Conservation (phyloP, 2,113 vertebrate species). For the Chrysemys picta region DNA sequence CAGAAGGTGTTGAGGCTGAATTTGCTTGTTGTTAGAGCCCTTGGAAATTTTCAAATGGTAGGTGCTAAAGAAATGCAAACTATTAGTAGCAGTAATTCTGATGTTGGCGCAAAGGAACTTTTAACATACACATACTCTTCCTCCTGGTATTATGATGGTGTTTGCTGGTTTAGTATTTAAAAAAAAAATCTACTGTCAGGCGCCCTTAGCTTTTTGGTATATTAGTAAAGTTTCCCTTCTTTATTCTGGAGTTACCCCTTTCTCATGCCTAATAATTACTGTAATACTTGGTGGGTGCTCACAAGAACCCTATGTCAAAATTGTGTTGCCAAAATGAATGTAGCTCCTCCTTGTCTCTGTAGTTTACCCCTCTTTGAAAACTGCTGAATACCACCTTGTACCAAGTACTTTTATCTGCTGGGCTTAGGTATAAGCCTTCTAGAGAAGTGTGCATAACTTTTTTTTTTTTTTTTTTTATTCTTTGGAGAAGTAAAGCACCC, state of each 20-base stretch:
- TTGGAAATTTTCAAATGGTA: background rate
- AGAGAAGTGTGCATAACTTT: background rate
- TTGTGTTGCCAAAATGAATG: accelerated
- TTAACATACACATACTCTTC: background rate
- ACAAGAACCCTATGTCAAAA: background rate
- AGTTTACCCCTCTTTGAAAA: background rate
- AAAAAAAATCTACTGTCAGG: background rate
- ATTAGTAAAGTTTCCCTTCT: background rate
- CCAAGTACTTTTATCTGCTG: background rate
- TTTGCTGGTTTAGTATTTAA: background rate
- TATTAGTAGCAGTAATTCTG: background rate
- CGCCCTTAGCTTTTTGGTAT: background rate
- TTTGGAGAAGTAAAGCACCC: background rate
- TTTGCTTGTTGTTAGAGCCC: background rate
- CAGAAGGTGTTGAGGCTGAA: background rate
- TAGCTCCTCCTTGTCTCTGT: background rate
- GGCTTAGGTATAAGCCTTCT: background rate
- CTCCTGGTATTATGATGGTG: accelerated
- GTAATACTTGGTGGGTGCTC: background rate
- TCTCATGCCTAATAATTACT: background rate
- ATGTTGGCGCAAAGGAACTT: background rate
- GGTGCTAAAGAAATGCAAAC: background rate
- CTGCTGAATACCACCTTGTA: background rate
- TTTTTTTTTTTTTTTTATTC: background rate
- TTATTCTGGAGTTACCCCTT: background rate